Conservation (phyloP, 2,888 invertebrate genomes). For the Metacarcinus magister region DNA sequence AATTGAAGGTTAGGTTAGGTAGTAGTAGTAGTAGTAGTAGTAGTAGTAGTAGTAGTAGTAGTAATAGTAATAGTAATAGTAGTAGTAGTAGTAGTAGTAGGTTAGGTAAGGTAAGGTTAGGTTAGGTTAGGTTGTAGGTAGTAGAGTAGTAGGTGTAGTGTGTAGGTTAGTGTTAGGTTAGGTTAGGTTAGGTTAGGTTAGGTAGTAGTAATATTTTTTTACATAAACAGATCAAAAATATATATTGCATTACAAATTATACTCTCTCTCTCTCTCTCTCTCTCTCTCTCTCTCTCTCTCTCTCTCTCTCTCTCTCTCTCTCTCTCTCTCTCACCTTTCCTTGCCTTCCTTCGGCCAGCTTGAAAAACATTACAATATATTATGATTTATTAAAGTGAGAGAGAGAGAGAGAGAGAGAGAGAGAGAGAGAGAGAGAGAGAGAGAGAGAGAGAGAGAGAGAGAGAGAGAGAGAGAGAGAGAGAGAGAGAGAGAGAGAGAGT, state of each 20-base stretch:
- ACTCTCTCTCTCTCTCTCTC: no score
- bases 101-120: no score
- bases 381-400: neutral
- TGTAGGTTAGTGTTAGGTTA: no score
- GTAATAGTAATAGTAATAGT: no score
- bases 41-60: neutral
- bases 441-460: neutral
- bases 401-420: conserved; percentile 50
- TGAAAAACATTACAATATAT: neutral
- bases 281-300: no score
- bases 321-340: neutral
- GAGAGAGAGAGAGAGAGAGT: neutral
- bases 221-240: no score
- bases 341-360: neutral
- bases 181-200: no score
- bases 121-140: no score
- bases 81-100: no score
- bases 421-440: neutral
- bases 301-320: neutral
- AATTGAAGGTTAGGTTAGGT: neutral
- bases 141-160: no score
- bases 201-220: no score
- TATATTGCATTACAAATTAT: no score
- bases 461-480: neutral
- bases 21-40: neutral